phyloP scores from a whole-genome alignment of 2,888 invertebrate genomes.

The Ennomos fuscantarius region DNA sequence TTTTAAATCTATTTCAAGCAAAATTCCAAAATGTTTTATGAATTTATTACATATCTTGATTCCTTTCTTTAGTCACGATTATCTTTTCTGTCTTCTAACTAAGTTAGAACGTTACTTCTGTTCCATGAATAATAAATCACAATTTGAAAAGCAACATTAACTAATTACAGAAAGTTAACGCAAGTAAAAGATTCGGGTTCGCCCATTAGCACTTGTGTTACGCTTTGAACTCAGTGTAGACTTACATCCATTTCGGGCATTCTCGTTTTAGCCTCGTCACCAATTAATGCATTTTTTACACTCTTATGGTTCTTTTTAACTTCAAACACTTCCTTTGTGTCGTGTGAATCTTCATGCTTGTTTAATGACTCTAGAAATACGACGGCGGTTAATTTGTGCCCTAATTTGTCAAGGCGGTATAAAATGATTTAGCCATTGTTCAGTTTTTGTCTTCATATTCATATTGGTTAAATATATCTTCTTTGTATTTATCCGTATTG shows the following conservation, averaged over 20 bases:
- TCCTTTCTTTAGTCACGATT: no score
- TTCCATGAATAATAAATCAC: slow-evolving; percentile 30
- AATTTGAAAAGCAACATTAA: slow-evolving; percentile 41
- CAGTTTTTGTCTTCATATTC: background rate
- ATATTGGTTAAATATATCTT: background rate
- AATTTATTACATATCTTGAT: no score
- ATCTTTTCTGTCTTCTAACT: background rate
- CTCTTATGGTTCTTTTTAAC: slow-evolving; percentile 47
- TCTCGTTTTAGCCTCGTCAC: slow-evolving; percentile 62
- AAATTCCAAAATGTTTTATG: no score
- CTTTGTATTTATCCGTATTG: no score
- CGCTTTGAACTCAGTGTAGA: slow-evolving; percentile 67
- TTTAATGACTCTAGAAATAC: slow-evolving; percentile 37
- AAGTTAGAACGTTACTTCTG: slow-evolving; percentile 4
- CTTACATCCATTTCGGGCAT: slow-evolving; percentile 62
- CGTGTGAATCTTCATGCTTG: slow-evolving; percentile 35
- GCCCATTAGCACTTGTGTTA: slow-evolving; percentile 67
- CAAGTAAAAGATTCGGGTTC: slow-evolving; percentile 57
- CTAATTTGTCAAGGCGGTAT: slow-evolving; percentile 21
- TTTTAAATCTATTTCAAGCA: no score
- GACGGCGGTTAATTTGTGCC: slow-evolving; percentile 24
- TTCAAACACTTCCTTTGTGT: slow-evolving; percentile 51
- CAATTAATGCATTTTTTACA: slow-evolving; percentile 76
- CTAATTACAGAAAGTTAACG: slow-evolving; percentile 54
- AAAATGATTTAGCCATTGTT: slow-evolving; percentile 12